Base-by-base conservation (phyloP, 2,113 vertebrate genomes). In the Albula goreensis region DNA sequence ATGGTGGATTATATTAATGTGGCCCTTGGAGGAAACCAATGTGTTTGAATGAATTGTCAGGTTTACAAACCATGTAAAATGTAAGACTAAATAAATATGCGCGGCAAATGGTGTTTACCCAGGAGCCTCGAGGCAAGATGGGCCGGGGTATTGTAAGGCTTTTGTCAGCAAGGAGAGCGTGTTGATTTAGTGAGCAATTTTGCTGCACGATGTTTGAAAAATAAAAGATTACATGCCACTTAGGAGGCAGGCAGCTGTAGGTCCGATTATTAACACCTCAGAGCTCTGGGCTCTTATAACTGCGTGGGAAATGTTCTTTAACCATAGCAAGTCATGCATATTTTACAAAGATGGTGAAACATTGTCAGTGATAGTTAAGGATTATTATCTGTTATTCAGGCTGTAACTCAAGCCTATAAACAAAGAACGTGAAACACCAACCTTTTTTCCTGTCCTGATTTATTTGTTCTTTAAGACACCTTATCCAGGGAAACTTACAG, bases 61-160 rank as follows among this genome's bases (percentile, higher is more conserved):
- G 70, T 74, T 74, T 74, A 74, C 70, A 74, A 25, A 74, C 70
- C 70, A 25, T 19, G 17, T 79, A 17, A 50, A 79, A 79, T 79
- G 41, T 17, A 79, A 79, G 78, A 8, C 78, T 79, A 79, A 79
- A 49, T 79, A 79, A 79, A 79, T 17, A 79, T 79, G 70, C n/a
- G 48, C 48, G 5, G 15, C 78, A 79, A 79, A 79, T 79, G 2
- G 15, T 79, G 78, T 79, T 79, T 79, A 79, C 78, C 10, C 19
- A 48, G 41, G 2, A 15, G 78, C 31, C 78, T 50, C 5, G 78
- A 79, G 78, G 31, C 5, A 12, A 49, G 48, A 79, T 4, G 25
- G 78, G 12, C 6, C 13, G 50, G 48, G 50, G 12, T 79, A 79
- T 48, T 50, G 41, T n/a, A 15, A 79, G 41, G 41, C 15, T 15